phyloP scores from a whole-genome alignment of 2,797 vertebrate species.

The Spondyliosoma cantharus region DNA sequence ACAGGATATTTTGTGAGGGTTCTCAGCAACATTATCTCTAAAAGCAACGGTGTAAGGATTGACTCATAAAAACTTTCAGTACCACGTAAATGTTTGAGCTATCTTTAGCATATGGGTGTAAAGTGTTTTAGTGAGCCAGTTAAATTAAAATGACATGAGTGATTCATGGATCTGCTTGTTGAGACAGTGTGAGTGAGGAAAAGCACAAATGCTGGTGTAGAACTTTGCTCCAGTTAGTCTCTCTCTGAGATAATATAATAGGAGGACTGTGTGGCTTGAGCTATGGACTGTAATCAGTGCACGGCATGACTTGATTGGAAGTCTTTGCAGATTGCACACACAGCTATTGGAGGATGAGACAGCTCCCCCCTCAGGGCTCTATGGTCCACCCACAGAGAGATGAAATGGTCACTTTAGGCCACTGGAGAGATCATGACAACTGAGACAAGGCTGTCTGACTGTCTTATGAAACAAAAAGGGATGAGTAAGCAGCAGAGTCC shows the following conservation, averaged over 20 bases:
- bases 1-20: too few relatives aligned
- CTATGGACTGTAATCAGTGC: not conserved
- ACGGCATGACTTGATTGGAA: conserved; percentile 15
- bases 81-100: too few relatives aligned
- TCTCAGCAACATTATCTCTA: too few relatives aligned
- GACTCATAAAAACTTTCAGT: too few relatives aligned
- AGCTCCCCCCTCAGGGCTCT: conserved; percentile 40
- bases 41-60: too few relatives aligned
- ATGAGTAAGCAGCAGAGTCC: conserved; percentile 18
- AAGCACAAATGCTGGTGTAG: not conserved
- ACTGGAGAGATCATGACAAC: conserved; percentile 6
- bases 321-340: not conserved
- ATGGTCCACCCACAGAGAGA: conserved; percentile 26
- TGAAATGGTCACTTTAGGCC: conserved; percentile 37
- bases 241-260: not conserved
- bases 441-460: conserved; percentile 14
- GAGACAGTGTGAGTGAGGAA: not conserved
- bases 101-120: too few relatives aligned
- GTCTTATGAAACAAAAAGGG: conserved; percentile 29
- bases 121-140: too few relatives aligned
- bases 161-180: too few relatives aligned
- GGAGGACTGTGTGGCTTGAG: not conserved
- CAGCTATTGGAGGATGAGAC: conserved; percentile 33
- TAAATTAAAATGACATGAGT: too few relatives aligned
- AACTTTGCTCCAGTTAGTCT: not conserved